Evolutionary conservation across 2,797 vertebrate genomes (phyloP).

Genomic region (Myiotriccus ornatus): DNA sequence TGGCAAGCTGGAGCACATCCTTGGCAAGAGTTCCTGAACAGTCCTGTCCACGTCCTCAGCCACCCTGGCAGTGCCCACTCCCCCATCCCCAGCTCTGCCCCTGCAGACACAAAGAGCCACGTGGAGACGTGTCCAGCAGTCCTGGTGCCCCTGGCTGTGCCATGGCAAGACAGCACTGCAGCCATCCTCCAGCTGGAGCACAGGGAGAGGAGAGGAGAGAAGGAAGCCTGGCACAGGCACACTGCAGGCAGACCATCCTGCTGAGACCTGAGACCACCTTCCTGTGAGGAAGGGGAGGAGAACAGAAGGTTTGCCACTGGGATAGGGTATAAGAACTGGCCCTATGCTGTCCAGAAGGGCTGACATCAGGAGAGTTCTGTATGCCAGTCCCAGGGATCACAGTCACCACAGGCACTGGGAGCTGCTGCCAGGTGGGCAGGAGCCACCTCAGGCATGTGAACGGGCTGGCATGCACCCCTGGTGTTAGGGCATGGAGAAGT

Average conservation of each 20-base stretch:
- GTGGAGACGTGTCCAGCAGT: accelerated
- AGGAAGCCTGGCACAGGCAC: neutral
- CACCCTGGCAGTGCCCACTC: neutral
- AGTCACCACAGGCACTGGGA: accelerated
- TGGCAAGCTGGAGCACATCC: neutral
- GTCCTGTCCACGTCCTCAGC: no score
- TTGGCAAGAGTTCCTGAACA: neutral
- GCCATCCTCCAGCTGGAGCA: neutral
- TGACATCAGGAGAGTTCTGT: accelerated
- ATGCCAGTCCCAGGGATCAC: neutral
- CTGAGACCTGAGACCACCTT: neutral
- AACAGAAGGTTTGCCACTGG: accelerated
- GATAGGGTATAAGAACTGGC: neutral
- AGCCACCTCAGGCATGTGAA: neutral
- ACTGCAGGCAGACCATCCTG: neutral
- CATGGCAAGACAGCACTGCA: neutral
- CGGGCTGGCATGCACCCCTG: neutral
- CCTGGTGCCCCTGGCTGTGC: neutral
- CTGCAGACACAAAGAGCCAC: neutral
- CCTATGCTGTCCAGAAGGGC: neutral
- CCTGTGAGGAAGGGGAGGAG: neutral
- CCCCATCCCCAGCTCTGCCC: neutral
- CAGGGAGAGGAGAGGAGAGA: neutral
- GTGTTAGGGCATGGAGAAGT: neutral
- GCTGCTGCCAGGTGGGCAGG: neutral